Percentiles rank a stretch among this genome's conserved stretches.
phyloP scores from a whole-genome alignment of 2,888 invertebrate species.

The Lasius fuliginosus region DNA sequence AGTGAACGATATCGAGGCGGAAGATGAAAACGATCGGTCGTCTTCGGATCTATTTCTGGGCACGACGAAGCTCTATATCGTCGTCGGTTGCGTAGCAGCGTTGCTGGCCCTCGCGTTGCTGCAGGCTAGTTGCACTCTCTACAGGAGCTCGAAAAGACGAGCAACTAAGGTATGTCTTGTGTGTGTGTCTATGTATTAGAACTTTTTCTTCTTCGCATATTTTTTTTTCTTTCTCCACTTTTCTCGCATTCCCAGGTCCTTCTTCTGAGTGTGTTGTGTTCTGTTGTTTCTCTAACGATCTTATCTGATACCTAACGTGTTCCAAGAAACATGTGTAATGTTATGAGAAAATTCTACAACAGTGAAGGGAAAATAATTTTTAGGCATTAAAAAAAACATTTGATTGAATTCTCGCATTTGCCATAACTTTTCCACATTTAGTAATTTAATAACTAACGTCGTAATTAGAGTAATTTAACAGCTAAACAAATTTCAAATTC shows the following conservation, averaged over 20 bases:
- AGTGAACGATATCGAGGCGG: slow-evolving; percentile 86
- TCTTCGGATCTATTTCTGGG: slow-evolving; percentile 88
- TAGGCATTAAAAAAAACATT: neutral
- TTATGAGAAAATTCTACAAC: neutral
- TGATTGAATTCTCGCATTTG: neutral
- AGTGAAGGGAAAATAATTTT: neutral
- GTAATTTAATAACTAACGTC: slow-evolving; percentile 25
- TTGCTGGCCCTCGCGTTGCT: slow-evolving; percentile 92
- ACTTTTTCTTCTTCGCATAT: slow-evolving; percentile 22
- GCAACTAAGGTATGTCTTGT: slow-evolving; percentile 88
- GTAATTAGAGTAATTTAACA: slow-evolving; percentile 4
- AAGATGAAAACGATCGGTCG: slow-evolving; percentile 74
- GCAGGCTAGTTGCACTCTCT: slow-evolving; percentile 94
- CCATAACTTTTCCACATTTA: neutral
- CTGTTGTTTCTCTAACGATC: slow-evolving; percentile 58
- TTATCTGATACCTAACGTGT: slow-evolving; percentile 46
- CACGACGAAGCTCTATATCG: slow-evolving; percentile 93
- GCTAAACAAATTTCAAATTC: neutral
- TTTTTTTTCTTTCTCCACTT: slow-evolving; percentile 49
- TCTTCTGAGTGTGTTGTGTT: slow-evolving; percentile 61
- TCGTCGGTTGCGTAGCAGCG: slow-evolving; percentile 93
- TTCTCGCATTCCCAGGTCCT: slow-evolving; percentile 52
- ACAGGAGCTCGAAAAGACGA: slow-evolving; percentile 89
- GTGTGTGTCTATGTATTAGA: neutral
- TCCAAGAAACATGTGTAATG: slow-evolving; percentile 29